Evolutionary conservation across 1,140 invertebrate species (phyloP), one percentile per base, ranked within the genome.

Genomic region (Oryzaephilus surinamensis): DNA sequence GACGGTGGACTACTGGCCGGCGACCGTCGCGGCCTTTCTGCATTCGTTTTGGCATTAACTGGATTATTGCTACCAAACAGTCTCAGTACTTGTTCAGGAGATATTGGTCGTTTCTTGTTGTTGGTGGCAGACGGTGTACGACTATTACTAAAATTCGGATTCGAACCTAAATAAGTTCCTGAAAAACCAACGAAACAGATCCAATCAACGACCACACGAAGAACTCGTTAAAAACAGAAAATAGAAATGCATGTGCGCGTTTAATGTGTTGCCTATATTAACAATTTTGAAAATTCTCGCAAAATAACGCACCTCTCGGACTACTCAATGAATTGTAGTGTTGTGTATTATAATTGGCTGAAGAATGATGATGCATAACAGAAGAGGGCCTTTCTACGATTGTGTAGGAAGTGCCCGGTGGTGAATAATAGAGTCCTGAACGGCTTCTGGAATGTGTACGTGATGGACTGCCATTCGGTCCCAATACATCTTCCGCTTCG

Each of bases 361-460:
- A 67, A 20, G 65, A 63, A 48, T 76, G 74, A 61, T 77, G 74
- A 48, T 75, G 72, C 45, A 80, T 77, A 18, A 79, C 79, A 46
- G 79, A 81, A 41, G 80, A 77, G 19, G 81, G 81, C 32, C 82
- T 70, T 64, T 86, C 84, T 49, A 86, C 77, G 60, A 87, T 86
- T 48, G 83, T 87, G 64, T 87, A 87, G 27, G 81, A 85, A 39
- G 83, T 86, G 29, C 83, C 74, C 6, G 76, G 76, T 38, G 76
- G 74, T 20, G 75, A 77, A 52, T 79, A 77, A 54, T 79, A 79
- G 2, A 76, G 64, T 7, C 74, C 75, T n/a, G 73, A 70, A 4
- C 73, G 55, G 61, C 48, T 61, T 53, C 47, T 58, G 44, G 28
- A 59, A 52, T 45, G 56, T 24, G 23, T 11, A 55, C 57, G 57